Conservation (phyloP, 1,140 invertebrate genomes). For the Drosophila hydei region DNA sequence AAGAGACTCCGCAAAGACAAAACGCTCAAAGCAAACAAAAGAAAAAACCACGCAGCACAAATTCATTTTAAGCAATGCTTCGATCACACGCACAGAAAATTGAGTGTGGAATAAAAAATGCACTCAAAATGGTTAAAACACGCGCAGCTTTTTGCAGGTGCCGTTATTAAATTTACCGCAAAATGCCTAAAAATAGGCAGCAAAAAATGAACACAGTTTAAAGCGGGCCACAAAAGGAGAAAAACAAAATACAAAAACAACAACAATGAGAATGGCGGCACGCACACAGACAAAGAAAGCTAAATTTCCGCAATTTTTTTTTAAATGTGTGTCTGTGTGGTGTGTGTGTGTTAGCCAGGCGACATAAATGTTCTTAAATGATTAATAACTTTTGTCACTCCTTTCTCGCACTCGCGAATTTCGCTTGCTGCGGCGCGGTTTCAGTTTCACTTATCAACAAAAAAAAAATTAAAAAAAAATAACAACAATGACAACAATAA, state of each 20-base stretch:
- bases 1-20: too few species aligned
- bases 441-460: conserved; percentile 68
- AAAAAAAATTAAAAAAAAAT: conserved; percentile 39
- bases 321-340: conserved; percentile 3
- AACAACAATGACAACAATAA: conserved; percentile 15
- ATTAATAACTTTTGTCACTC: conserved; percentile 78
- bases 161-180: conserved; percentile 21
- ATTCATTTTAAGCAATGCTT: neutral
- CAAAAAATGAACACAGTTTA: conserved; percentile 27
- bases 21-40: too few species aligned
- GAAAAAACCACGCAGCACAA: neutral
- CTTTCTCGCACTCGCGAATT: conserved; percentile 55
- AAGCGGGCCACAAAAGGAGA: conserved; percentile 30
- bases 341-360: conserved; percentile 51
- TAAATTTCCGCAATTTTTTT: conserved; percentile 62
- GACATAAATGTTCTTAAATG: conserved; percentile 77
- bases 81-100: neutral
- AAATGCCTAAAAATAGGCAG: conserved; percentile 14
- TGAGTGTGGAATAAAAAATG: neutral
- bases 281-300: conserved; percentile 53
- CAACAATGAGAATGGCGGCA: too few species aligned
- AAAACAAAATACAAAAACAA: neutral
- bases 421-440: conserved; percentile 35
- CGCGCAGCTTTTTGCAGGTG: conserved; percentile 22
- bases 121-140: conserved; percentile 4